Conservation (phyloP, 35 echinoderm and acorn worm genomes). For the Holothuria glaberrima region DNA sequence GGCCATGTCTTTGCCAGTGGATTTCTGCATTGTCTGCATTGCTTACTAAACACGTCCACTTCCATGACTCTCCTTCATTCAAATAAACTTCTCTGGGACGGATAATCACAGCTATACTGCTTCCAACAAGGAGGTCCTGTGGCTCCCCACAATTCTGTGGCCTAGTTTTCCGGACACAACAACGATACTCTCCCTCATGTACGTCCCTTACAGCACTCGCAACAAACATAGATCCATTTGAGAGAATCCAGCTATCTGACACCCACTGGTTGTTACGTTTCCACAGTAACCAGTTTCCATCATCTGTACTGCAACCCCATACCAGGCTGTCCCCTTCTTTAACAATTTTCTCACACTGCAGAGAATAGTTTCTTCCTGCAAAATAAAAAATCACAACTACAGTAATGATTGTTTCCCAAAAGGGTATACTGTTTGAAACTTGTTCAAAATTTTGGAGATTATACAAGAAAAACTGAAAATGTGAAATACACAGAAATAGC, state of each 20-base stretch:
- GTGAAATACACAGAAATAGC: too few relatives aligned
- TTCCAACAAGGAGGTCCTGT: conserved; percentile 6
- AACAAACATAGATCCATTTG: conserved; percentile 18
- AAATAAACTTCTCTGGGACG: not conserved
- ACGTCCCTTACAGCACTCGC: not conserved
- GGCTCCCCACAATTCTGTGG: not conserved
- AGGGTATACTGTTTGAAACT: too few relatives aligned
- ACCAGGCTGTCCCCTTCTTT: conserved; percentile 9
- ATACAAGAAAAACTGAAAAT: too few relatives aligned
- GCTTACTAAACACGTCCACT: not conserved
- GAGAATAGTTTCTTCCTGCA: too few relatives aligned
- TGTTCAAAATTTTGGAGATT: too few relatives aligned
- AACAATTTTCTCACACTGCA: not conserved
- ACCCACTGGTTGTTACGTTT: not conserved
- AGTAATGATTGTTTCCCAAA: too few relatives aligned
- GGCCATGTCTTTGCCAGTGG: not conserved
- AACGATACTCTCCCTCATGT: conserved; percentile 6
- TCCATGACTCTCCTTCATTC: not conserved
- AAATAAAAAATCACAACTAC: too few relatives aligned
- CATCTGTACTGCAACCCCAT: conserved; percentile 3
- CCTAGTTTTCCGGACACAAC: not conserved
- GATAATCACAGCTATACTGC: not conserved
- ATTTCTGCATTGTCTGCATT: not conserved
- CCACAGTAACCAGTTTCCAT: not conserved
- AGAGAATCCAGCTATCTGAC: not conserved